phyloP scores from a whole-genome alignment of 2,113 vertebrate species.

The Cisticola juncidis region DNA sequence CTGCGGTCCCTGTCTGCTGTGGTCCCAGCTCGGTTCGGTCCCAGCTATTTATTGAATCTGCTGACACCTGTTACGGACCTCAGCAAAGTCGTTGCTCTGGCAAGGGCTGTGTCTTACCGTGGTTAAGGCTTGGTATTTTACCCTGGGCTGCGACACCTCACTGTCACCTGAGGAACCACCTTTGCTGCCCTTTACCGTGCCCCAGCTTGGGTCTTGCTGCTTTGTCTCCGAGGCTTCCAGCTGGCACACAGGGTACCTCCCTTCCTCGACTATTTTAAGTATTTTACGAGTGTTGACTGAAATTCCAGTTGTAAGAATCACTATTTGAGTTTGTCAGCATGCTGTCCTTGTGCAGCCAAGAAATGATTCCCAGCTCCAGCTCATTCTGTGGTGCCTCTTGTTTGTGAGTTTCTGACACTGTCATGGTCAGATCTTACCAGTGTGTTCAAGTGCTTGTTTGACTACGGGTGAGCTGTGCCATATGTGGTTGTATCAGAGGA shows the following conservation, averaged over 20 bases:
- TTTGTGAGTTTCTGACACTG: neutral
- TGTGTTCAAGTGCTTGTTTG: neutral
- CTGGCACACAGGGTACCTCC: fast-evolving
- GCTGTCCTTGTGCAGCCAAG: neutral
- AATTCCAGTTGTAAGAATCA: neutral
- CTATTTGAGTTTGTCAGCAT: neutral
- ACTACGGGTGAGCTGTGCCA: fast-evolving
- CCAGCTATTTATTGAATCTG: too few relatives aligned
- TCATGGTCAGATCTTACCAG: fast-evolving
- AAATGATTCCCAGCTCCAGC: neutral
- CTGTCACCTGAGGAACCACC: neutral
- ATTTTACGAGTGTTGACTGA: neutral
- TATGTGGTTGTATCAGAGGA: neutral
- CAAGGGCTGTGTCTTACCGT: fast-evolving
- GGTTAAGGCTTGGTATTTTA: fast-evolving
- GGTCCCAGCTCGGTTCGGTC: too few relatives aligned
- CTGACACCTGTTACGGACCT: fast-evolving
- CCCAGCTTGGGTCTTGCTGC: neutral
- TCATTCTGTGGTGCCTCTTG: neutral
- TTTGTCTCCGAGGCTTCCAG: fast-evolving
- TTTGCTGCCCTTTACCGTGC: neutral
- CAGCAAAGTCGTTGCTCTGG: fast-evolving
- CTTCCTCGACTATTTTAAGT: neutral
- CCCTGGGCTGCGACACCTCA: fast-evolving
- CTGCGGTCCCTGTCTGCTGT: too few relatives aligned